A percentile compares a stretch with the other conserved stretches of the same genome.
phyloP scores from a whole-genome alignment of 2,888 invertebrate species.

The Caenorhabditis sp. region DNA sequence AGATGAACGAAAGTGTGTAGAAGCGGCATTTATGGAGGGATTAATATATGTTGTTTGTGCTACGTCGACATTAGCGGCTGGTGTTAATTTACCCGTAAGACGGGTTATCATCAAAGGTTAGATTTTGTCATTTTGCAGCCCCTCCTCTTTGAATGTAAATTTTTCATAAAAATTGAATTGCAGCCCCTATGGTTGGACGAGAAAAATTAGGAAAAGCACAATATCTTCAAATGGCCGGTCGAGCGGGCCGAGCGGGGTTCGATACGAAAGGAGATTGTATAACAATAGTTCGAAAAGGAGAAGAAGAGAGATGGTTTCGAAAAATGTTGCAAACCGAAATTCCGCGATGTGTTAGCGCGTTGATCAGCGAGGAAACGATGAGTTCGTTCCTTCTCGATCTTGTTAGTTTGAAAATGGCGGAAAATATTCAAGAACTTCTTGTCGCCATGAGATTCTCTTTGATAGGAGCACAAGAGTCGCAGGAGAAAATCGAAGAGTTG shows the following conservation, averaged over 20 bases:
- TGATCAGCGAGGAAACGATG: constrained; percentile 35
- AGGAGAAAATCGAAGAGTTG: constrained; percentile 19
- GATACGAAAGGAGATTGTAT: constrained; percentile 86
- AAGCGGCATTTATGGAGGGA: constrained; percentile 77
- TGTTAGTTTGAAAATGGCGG: constrained; percentile 52
- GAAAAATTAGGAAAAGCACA: constrained; percentile 80
- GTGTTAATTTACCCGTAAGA: constrained; percentile 72
- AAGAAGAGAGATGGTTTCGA: constrained; percentile 73
- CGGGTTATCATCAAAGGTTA: constrained; percentile 89
- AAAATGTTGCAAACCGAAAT: constrained; percentile 54
- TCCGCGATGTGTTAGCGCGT: constrained; percentile 50
- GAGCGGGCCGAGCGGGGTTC: constrained; percentile 90
- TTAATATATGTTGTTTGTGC: constrained; percentile 88
- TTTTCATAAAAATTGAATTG: no score
- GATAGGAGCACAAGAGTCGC: constrained; percentile 39
- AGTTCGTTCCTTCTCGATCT: constrained; percentile 56
- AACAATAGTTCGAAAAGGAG: constrained; percentile 78
- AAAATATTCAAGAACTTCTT: constrained; percentile 40
- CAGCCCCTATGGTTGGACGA: constrained; percentile 83
- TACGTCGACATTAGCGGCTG: constrained; percentile 95
- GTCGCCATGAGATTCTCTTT: constrained; percentile 39
- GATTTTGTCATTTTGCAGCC: no score
- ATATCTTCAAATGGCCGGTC: constrained; percentile 94
- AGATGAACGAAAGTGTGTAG: constrained; percentile 85
- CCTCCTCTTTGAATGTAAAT: no score